Evolutionary conservation across 2,113 vertebrate species (phyloP), one percentile per base, ranked within the genome.

Genomic region (Cryptomyrus ogoouensis): DNA sequence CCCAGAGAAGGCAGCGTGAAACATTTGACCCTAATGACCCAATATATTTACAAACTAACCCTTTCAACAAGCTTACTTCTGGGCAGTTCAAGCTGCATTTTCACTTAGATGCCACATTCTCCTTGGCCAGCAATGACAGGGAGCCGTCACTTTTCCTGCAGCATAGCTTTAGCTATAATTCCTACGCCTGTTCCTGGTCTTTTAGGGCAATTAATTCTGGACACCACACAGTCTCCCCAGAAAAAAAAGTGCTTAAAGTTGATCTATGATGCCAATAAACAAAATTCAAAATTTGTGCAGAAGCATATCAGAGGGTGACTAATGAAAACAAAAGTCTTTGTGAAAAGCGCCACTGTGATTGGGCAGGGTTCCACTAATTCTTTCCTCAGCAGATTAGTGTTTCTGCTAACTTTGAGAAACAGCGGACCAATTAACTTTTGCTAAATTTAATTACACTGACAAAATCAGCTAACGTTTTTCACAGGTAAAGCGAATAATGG

Each of bases 1-100:
- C 91, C 88, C 89, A 89, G 90, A 93, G 92, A 89, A 58, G 0
- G 56, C 7, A 58, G 24, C 10, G 21, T 58, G 56, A n/a, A 58
- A 58, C 5, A 1, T 86, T 21, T 62, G 84, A 88, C 4, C 58
- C 21, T 44, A 88, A 47, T 58, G 44, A n/a, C 62, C n/a, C 15
- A 88, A 27, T 70, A n/a, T 88, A 13, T 27, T 44, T 31, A 15
- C 62, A 70, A 31, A 66, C 13, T 90, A 56, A 27, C 24, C 39
- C 39, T 42, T 35, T 62, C 83, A 27, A 31, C 62, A 66, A 66
- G n/a, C 62, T 66, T 27, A 27, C 62, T 66, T 66, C 9, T 66
- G 62, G n/a, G n/a, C 9, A 66, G n/a, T 66, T 27, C n/a, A 66
- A 58, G 21, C 56, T 12, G n/a, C 2, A 66, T 66, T 66, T 58